A percentile compares a stretch with the other conserved stretches of the same genome.
These are phyloP conservation scores for Sebastes diaconus DNA, from an alignment of 2,797 vertebrate species.

Conservation along the genomic window DNA sequence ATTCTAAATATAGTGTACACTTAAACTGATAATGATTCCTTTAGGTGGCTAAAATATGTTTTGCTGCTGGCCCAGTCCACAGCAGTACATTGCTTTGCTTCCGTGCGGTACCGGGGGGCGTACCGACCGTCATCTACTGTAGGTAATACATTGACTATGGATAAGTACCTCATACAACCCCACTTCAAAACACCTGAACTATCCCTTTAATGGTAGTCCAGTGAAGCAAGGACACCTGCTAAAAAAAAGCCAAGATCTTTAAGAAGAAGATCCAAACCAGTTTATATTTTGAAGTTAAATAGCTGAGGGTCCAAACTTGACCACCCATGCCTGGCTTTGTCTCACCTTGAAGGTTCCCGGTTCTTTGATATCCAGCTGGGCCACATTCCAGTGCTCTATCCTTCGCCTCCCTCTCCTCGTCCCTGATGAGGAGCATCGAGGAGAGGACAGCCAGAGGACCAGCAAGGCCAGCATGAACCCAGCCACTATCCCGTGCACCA, in stretches of 20 bases:
- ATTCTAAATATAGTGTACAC: too few relatives aligned
- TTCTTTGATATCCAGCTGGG: slow-evolving; percentile 91
- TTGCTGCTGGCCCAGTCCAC: too few relatives aligned
- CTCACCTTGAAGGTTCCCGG: slow-evolving; percentile 95
- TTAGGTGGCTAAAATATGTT: too few relatives aligned
- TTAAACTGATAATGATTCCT: too few relatives aligned
- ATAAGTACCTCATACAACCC: too few relatives aligned
- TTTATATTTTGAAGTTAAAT: not conserved
- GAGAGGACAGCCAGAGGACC: slow-evolving; percentile 91
- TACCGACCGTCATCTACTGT: too few relatives aligned
- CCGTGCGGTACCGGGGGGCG: too few relatives aligned
- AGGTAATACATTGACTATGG: too few relatives aligned
- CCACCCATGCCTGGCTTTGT: not conserved
- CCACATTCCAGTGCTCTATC: slow-evolving; percentile 78
- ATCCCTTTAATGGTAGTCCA: too few relatives aligned
- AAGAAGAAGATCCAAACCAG: not conserved
- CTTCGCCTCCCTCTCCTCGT: slow-evolving; percentile 64
- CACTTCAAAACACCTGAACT: too few relatives aligned
- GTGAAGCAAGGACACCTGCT: not conserved
- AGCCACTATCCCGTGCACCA: slow-evolving; percentile 89
- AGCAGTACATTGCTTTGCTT: too few relatives aligned
- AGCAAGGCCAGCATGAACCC: slow-evolving; percentile 93
- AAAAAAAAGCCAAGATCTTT: not conserved
- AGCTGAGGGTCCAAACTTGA: not conserved
- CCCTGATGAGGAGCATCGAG: slow-evolving; percentile 65